Base-by-base conservation (phyloP, 2,888 invertebrate species). In the Fragum fragum region DNA sequence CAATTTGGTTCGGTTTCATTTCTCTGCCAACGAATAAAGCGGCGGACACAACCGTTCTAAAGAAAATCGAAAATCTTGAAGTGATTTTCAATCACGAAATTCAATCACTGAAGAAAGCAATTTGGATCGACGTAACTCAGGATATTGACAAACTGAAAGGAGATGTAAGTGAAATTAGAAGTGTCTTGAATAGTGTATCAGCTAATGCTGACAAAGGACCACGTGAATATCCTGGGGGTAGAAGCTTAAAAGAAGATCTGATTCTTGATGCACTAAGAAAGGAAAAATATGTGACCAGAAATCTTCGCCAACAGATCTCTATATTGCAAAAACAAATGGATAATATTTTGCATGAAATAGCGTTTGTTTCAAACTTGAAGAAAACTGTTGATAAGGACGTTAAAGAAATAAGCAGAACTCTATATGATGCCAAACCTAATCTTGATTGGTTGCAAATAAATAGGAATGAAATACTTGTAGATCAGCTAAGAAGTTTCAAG, bases 11-110 rank as follows among this genome's bases (percentile, higher is more conserved):
- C 5, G 2, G n/a, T 5, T 47, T 18, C 16, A 16, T 9, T 47
- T 14, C 47, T n/a, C 7, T 47, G 47, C 14, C n/a, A 5, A n/a
- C 47, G 47, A 16, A 47, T 47, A 16, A n/a, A 18, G 2, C 3
- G 14, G n/a, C 16, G 5, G n/a, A 47, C n/a, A n/a, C 5, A 47
- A 16, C 14, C 3, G 47, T 47, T 14, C 16, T 47, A 47, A 1
- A 47, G 32, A 47, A 47, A 47, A 57, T 28, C 14, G 57, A 57
- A 57, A 57, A 57, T 28, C 26, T 57, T 57, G 26, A 57, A 14
- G 28, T 28, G 14, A 23, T 57, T 0, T 23, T 57, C 5, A 57
- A 28, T 23, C 23, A 26, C 16, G 57, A 57, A 26, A 57, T 57
- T 16, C 26, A 28, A 1, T 21, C 18, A 6, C 18, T 57, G 11